Percentiles rank a stretch among this genome's conserved stretches.
Evolutionary conservation across 2,113 vertebrate species (phyloP).

Genomic region (Onychostruthus taczanowskii): DNA sequence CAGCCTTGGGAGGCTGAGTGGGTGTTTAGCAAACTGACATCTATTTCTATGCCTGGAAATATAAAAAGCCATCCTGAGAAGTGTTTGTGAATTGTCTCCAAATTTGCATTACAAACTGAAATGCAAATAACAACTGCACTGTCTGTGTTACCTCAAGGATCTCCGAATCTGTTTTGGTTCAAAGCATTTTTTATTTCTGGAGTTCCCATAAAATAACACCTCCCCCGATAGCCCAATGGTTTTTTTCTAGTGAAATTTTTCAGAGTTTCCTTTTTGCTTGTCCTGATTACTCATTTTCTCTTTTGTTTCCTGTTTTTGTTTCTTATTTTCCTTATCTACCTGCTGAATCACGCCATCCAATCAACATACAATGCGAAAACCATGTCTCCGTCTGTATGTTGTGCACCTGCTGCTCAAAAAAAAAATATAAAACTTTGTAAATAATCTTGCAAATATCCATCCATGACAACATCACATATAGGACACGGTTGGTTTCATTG

Average conservation of each 20-base stretch:
- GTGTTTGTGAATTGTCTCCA: slow-evolving; percentile 66
- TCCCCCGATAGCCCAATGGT: neutral
- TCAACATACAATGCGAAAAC: slow-evolving; percentile 82
- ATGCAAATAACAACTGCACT: slow-evolving; percentile 72
- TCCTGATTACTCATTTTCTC: slow-evolving; percentile 81
- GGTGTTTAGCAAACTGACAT: slow-evolving; percentile 57
- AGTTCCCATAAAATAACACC: slow-evolving; percentile 34
- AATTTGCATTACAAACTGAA: slow-evolving; percentile 75
- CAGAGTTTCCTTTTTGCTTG: slow-evolving; percentile 70
- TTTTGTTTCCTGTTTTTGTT: slow-evolving; percentile 78
- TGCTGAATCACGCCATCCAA: slow-evolving; percentile 83
- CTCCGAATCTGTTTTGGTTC: slow-evolving; percentile 29
- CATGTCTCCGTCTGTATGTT: slow-evolving; percentile 82
- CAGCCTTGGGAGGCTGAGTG: neutral
- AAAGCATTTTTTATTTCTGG: slow-evolving; percentile 29
- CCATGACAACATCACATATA: slow-evolving; percentile 84
- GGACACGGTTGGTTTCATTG: slow-evolving; percentile 83
- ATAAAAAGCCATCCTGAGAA: slow-evolving; percentile 25
- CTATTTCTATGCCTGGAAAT: slow-evolving; percentile 74
- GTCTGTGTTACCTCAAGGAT: slow-evolving; percentile 55
- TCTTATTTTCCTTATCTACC: slow-evolving; percentile 76
- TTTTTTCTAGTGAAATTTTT: slow-evolving; percentile 54
- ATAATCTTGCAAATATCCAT: slow-evolving; percentile 74
- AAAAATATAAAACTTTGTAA: slow-evolving; percentile 53
- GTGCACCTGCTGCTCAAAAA: slow-evolving; percentile 74